Conservation (phyloP, 2,113 vertebrate species). For the Myodes glareolus region DNA sequence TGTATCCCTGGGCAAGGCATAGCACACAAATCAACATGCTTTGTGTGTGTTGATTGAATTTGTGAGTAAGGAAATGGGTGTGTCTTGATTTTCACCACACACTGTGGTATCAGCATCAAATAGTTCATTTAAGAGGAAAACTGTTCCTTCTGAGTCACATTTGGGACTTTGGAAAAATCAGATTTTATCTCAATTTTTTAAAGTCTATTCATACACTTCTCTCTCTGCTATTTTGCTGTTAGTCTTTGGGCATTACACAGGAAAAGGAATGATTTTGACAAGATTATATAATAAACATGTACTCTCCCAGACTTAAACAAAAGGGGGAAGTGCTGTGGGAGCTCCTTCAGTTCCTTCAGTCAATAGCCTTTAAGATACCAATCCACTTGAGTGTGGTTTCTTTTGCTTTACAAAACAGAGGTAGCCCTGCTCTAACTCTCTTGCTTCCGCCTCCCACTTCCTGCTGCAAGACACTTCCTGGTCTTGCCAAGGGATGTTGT, state of each 20-base stretch:
- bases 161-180: neutral
- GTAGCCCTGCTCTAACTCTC: neutral
- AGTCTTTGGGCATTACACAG: neutral
- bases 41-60: neutral
- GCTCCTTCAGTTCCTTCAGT: too few relatives aligned
- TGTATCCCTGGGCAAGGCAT: too few relatives aligned
- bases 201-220: neutral
- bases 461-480: too few relatives aligned
- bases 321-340: too few relatives aligned
- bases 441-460: neutral
- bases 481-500: too few relatives aligned
- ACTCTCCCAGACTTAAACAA: neutral
- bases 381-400: too few relatives aligned
- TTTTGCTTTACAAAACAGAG: too few relatives aligned
- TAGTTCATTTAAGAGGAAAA: neutral
- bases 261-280: neutral
- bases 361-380: too few relatives aligned
- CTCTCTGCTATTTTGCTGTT: neutral
- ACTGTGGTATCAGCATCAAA: neutral
- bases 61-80: neutral
- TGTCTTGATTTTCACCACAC: neutral
- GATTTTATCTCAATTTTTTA: neutral
- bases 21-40: neutral
- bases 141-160: neutral
- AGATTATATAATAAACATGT: neutral